phyloP scores from a whole-genome alignment of 2,797 vertebrate species.

The Neosalanx taihuensis region DNA sequence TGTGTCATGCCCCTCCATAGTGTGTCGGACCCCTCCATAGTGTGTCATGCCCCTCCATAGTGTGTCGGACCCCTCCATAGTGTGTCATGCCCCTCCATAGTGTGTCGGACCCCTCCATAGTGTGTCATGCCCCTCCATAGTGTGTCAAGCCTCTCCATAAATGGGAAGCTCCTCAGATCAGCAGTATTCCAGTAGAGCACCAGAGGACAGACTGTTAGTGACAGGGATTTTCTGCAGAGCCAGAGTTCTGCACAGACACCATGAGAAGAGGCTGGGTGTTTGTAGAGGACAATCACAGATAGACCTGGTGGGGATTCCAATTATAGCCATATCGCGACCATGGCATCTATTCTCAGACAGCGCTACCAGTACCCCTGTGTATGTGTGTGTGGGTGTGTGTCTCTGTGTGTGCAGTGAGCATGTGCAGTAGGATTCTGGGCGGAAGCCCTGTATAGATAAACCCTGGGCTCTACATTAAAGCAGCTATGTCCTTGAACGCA shows the following conservation, averaged over 20 bases:
- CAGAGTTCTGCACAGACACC: too few species aligned
- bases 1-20: too few species aligned
- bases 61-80: too few species aligned
- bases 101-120: too few species aligned
- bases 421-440: not conserved
- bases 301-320: constrained; percentile 44
- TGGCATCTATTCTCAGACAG: constrained; percentile 37
- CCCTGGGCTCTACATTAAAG: constrained; percentile 44
- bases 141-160: too few species aligned
- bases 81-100: too few species aligned
- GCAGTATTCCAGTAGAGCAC: too few species aligned
- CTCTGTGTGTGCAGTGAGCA: constrained; percentile 2
- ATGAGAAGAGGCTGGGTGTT: not conserved
- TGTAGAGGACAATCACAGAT: constrained; percentile 37
- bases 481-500: constrained; percentile 59
- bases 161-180: not conserved
- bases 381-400: not conserved
- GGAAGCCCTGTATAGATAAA: constrained; percentile 36
- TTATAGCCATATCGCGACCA: constrained; percentile 49
- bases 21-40: too few species aligned
- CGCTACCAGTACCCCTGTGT: not conserved
- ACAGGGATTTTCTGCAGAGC: not conserved
- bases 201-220: constrained; percentile 11
- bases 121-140: too few species aligned
- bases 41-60: too few species aligned